Evolutionary conservation across 2,888 invertebrate genomes (phyloP).

Genomic region (Heteromurus nitidus): DNA sequence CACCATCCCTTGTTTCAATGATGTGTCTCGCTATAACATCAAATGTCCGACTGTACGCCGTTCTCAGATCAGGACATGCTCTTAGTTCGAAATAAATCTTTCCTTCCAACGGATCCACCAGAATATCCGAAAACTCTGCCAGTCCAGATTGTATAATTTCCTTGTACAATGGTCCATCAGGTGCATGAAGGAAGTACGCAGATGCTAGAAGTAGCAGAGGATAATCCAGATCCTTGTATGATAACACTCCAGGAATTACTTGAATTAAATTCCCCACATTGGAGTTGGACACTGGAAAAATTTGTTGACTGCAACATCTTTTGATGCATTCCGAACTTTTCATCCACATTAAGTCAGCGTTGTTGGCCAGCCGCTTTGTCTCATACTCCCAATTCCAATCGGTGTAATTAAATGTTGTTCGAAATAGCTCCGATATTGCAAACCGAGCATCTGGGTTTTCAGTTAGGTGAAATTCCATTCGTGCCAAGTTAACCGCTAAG

Average conservation of each 20-base stretch:
- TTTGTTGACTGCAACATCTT: conserved; percentile 73
- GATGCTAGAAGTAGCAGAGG: conserved; percentile 86
- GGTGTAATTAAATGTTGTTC: conserved; percentile 41
- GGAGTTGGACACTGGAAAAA: conserved; percentile 78
- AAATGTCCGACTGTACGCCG: conserved; percentile 87
- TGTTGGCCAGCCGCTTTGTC: conserved; percentile 61
- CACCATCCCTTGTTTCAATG: conserved; percentile 55
- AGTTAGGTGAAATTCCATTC: conserved; percentile 62
- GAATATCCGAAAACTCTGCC: conserved; percentile 83
- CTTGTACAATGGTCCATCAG: conserved; percentile 79
- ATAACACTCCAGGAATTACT: conserved; percentile 22
- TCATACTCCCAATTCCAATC: conserved; percentile 46
- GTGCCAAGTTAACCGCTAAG: conserved; percentile 82
- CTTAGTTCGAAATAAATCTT: conserved; percentile 84
- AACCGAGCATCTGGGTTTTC: conserved; percentile 53
- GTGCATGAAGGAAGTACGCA: conserved; percentile 88
- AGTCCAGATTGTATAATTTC: conserved; percentile 31
- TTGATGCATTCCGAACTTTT: conserved; percentile 41
- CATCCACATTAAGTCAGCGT: conserved; percentile 65
- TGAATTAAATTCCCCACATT: conserved; percentile 18
- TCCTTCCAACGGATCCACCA: conserved; percentile 81
- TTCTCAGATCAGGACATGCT: conserved; percentile 85
- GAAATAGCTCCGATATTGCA: conserved; percentile 46
- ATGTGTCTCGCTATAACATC: conserved; percentile 83
- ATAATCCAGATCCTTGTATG: conserved; percentile 82